Base-by-base conservation (phyloP, 2,888 invertebrate species). In the Melinaea menophilus region DNA sequence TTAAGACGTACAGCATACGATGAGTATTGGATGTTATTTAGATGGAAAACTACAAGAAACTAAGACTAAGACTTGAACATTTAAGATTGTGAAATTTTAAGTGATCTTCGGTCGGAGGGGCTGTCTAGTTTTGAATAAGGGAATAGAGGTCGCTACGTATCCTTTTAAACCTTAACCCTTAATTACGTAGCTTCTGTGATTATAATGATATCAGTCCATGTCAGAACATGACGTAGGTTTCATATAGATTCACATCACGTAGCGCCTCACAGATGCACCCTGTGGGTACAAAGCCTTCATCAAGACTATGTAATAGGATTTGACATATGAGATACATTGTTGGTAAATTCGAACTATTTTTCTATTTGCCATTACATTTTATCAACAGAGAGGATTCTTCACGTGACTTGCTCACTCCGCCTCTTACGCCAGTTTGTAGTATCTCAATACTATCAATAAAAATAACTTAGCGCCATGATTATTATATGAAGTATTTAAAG, bases 331-430 rank as follows among this genome's bases (percentile, higher is more conserved):
- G 51, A 51, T n/a, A 51, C 31, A 51, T 51, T 51, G 51, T 51
- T 51, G 11, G 51, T 51, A 31, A 51, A 31, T 51, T 51, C 51
- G 31, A 51, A 51, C 31, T 51, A 51, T 51, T 31, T 31, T 51
- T 51, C 11, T 51, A 31, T 51, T 22, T 51, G 51, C 31, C 31
- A 51, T 31, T 11, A 51, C 31, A 51, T 31, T 31, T 31, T 31
- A 31, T 51, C 22, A 51, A 56, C 56, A 33, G 63, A 5, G 41
- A 56, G 59, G 59, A 56, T 59, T 51, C 31, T 51, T 31, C 51
- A 51, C 51, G 51, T 31, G 31, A 51, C 7, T 9, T 41, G 9
- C 41, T 5, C 41, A 41, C 41, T 7, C 11, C 41, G 9, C 41
- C 11, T 4, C 41, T 41, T 9, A 9, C 41, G 11, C 37, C 4